A percentile compares a stretch with the other conserved stretches of the same genome.
phyloP scores from a whole-genome alignment of 2,113 vertebrate genomes.

The Brevimyrus niger region DNA sequence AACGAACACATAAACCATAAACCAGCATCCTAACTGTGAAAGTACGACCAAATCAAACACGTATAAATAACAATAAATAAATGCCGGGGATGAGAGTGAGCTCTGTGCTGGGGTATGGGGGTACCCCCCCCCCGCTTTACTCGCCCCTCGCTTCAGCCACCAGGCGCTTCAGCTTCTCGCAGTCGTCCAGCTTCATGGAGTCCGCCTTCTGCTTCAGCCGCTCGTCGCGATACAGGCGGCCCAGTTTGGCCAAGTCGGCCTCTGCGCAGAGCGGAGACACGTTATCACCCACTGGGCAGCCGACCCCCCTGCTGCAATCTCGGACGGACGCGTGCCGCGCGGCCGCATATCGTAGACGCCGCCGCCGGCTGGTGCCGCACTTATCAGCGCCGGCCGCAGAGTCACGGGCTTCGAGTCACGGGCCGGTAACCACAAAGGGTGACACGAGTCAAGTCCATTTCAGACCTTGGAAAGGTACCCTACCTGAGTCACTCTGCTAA shows the following conservation, averaged over 20 bases:
- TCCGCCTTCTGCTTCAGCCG: slow-evolving; percentile 91
- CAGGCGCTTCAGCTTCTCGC: slow-evolving; percentile 87
- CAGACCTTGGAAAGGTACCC: background rate
- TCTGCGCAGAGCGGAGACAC: slow-evolving; percentile 55
- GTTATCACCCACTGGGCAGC: background rate
- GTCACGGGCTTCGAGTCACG: background rate
- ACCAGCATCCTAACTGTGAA: background rate
- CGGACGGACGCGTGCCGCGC: background rate
- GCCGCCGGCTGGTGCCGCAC: background rate
- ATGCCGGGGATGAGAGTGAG: background rate
- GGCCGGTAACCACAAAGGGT: background rate
- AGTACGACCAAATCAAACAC: background rate
- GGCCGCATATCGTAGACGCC: background rate
- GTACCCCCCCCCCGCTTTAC: slow-evolving; percentile 45
- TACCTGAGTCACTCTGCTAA: background rate
- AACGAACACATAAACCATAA: background rate
- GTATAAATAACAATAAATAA: background rate
- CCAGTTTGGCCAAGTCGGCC: slow-evolving; percentile 88
- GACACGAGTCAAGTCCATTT: background rate
- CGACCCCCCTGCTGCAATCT: background rate
- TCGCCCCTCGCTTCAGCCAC: slow-evolving; percentile 73
- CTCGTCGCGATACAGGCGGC: slow-evolving; percentile 87
- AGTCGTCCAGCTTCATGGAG: slow-evolving; percentile 90
- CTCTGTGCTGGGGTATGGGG: background rate
- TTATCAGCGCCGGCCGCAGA: background rate